Evolutionary conservation across 2,888 invertebrate species (phyloP).

Genomic region (Eumerus sabulonum): DNA sequence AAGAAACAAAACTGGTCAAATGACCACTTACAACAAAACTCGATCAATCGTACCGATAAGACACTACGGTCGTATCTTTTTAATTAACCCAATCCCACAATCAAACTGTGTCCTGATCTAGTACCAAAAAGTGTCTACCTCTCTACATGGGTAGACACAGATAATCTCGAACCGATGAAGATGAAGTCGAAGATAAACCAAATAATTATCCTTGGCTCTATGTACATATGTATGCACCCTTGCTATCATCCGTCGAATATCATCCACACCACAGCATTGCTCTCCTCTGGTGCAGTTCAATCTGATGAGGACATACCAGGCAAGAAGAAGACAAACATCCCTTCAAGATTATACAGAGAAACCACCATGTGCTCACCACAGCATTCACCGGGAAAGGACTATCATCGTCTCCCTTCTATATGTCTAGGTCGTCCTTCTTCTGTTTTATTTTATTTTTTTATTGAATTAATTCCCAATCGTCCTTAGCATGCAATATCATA

Average conservation of each 20-base stretch:
- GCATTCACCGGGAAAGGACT: constrained; percentile 56
- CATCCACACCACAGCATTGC: constrained; percentile 1
- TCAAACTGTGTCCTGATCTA: constrained; percentile 9
- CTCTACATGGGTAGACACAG: too few relatives aligned
- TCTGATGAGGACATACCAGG: background rate
- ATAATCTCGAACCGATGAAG: background rate
- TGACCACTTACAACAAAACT: background rate
- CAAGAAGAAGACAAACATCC: constrained; percentile 27
- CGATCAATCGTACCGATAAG: constrained; percentile 26
- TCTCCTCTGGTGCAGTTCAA: background rate
- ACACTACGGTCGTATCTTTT: constrained; percentile 24
- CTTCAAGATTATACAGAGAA: constrained; percentile 35
- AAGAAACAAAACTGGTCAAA: too few relatives aligned
- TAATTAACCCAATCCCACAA: constrained; percentile 40
- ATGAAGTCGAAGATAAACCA: constrained; percentile 1
- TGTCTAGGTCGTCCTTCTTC: constrained; percentile 12
- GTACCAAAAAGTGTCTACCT: background rate
- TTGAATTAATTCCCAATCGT: constrained; percentile 67
- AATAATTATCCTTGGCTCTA: constrained; percentile 60
- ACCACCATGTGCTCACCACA: constrained; percentile 41
- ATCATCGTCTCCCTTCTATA: background rate
- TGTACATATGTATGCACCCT: constrained; percentile 23
- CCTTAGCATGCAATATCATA: constrained; percentile 64
- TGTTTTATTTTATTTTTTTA: constrained; percentile 19
- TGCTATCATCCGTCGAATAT: background rate